These are phyloP conservation scores for Troilus luridus DNA, from an alignment of 2,888 invertebrate species.

Conservation along the genomic window DNA sequence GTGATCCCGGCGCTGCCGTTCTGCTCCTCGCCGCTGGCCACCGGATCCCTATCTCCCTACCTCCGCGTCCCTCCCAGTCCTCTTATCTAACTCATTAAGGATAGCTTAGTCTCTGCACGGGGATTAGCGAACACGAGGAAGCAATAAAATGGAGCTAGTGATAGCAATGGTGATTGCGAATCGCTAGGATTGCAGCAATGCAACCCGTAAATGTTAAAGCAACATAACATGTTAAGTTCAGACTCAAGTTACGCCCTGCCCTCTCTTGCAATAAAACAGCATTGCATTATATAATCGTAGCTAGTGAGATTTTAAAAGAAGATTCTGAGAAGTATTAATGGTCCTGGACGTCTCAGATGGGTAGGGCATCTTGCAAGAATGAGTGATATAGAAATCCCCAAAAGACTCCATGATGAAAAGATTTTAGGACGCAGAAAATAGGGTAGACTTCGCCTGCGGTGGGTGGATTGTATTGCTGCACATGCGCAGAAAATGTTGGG, in stretches of 20 bases:
- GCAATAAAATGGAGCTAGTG: neutral
- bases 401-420: too few relatives aligned
- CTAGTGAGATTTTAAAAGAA: too few relatives aligned
- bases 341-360: too few relatives aligned
- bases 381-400: too few relatives aligned
- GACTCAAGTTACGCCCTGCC: neutral
- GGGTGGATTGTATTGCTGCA: too few relatives aligned
- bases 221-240: neutral
- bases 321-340: too few relatives aligned
- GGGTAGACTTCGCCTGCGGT: too few relatives aligned
- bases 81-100: slow-evolving; percentile 5
- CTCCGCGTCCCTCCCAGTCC: neutral
- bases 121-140: slow-evolving; percentile 14
- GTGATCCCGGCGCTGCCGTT: neutral
- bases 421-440: too few relatives aligned
- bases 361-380: too few relatives aligned
- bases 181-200: neutral
- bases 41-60: slow-evolving; percentile 19
- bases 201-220: neutral
- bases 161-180: neutral
- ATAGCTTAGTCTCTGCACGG: neutral
- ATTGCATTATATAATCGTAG: neutral
- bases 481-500: too few relatives aligned
- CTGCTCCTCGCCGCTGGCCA: slow-evolving; percentile 19
- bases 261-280: too few relatives aligned